These are phyloP conservation scores for Nephrotoma appendiculata DNA, from an alignment of 2,888 invertebrate species.

Conservation along the genomic window DNA sequence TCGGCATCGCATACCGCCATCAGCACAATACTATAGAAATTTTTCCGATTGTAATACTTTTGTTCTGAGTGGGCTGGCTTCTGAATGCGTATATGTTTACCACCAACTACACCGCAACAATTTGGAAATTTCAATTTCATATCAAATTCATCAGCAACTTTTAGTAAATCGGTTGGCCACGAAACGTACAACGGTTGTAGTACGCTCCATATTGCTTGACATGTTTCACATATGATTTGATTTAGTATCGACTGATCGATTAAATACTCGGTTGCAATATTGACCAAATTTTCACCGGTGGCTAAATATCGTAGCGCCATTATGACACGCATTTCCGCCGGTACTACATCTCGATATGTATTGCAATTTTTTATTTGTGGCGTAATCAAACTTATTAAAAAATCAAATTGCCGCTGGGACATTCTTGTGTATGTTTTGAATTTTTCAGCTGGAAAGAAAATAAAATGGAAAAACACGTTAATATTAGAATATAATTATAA, in stretches of 20 bases:
- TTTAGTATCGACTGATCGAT: conserved; percentile 14
- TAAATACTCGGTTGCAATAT: neutral
- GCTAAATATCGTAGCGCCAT: neutral
- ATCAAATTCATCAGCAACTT: conserved; percentile 16
- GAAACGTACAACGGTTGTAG: conserved; percentile 12
- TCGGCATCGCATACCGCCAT: conserved; percentile 15
- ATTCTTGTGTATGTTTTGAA: neutral
- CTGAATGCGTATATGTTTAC: conserved; percentile 14
- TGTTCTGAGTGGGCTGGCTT: conserved; percentile 15
- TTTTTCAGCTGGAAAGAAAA: neutral
- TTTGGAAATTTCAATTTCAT: conserved; percentile 17
- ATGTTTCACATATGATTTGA: conserved; percentile 13
- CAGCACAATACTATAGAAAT: conserved; percentile 16
- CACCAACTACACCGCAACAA: conserved; percentile 18
- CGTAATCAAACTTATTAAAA: neutral
- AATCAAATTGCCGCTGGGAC: conserved; percentile 1
- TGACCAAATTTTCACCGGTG: neutral
- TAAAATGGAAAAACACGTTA: neutral
- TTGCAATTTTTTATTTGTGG: conserved; percentile 3
- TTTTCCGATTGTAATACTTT: conserved; percentile 17
- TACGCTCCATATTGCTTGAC: conserved; percentile 14
- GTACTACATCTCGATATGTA: neutral
- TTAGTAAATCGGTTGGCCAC: conserved; percentile 12
- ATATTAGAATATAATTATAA: too few species aligned
- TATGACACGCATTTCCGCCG: neutral